These are phyloP conservation scores for Oreochromis mossambicus DNA, from an alignment of 2,797 vertebrate species.

Conservation along the genomic window DNA sequence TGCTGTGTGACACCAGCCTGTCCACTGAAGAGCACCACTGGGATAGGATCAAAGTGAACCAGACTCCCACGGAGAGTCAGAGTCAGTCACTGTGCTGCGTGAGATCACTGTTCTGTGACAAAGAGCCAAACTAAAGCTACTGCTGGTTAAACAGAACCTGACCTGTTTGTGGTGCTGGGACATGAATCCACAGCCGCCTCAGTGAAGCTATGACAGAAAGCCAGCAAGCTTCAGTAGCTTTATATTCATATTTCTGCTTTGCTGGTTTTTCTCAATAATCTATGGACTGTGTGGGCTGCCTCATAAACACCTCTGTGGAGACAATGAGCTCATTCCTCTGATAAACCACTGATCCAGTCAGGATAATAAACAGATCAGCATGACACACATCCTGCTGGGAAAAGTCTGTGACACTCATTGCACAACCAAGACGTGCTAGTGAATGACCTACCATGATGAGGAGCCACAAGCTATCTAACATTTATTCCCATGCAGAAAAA, in stretches of 20 bases:
- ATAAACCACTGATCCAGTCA: conserved; percentile 47
- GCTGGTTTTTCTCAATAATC: neutral
- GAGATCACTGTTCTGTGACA: neutral
- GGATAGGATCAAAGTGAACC: conserved; percentile 36
- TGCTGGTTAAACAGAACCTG: neutral
- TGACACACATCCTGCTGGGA: conserved; percentile 40
- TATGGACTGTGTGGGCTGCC: conserved; percentile 21
- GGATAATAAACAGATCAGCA: conserved; percentile 67
- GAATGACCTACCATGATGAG: conserved; percentile 33
- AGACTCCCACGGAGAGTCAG: neutral
- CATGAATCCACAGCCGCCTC: neutral
- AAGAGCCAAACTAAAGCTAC: neutral
- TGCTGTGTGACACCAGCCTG: conserved; percentile 71
- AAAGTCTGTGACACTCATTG: conserved; percentile 7
- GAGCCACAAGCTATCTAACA: conserved; percentile 7
- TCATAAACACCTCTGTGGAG: conserved; percentile 65
- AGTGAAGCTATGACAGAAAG: neutral
- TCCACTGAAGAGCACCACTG: conserved; percentile 44
- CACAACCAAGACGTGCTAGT: neutral
- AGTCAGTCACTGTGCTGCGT: conserved; percentile 32
- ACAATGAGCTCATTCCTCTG: conserved; percentile 38
- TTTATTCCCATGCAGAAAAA: neutral
- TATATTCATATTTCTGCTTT: neutral
- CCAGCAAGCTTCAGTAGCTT: neutral
- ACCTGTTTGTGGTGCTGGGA: neutral